A percentile compares a stretch with the other conserved stretches of the same genome.
Conservation (phyloP, 2,113 vertebrate species). For the Promerops cafer region DNA sequence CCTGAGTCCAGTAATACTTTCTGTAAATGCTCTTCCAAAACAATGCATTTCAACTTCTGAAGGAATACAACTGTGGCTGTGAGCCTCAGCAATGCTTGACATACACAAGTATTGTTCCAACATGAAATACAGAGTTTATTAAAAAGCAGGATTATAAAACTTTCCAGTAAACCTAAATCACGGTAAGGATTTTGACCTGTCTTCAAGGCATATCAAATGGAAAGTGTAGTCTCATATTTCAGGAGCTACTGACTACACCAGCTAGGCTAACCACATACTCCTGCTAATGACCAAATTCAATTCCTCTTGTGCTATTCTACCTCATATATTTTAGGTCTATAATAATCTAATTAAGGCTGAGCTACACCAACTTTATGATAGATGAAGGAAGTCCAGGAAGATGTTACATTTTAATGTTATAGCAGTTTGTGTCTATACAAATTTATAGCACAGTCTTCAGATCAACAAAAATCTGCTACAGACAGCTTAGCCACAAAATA, state of each 20-base stretch:
- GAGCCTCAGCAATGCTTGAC: background rate
- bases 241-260: background rate
- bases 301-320: background rate
- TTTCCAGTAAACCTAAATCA: background rate
- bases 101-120: background rate
- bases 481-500: background rate
- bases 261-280: background rate
- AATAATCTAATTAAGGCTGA: constrained; percentile 7
- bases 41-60: background rate
- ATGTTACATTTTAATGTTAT: constrained; percentile 17
- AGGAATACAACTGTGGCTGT: background rate
- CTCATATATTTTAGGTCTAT: background rate
- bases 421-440: background rate
- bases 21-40: background rate
- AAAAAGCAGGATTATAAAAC: background rate
- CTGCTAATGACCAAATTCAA: constrained; percentile 1
- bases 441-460: background rate
- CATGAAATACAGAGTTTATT: background rate
- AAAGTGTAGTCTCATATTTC: background rate
- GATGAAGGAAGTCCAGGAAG: background rate
- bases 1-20: background rate
- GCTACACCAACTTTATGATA: background rate
- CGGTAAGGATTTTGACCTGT: background rate
- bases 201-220: background rate
- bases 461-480: background rate